phyloP scores from a whole-genome alignment of 2,888 invertebrate genomes.

The Lordiphosa fenestrarum region DNA sequence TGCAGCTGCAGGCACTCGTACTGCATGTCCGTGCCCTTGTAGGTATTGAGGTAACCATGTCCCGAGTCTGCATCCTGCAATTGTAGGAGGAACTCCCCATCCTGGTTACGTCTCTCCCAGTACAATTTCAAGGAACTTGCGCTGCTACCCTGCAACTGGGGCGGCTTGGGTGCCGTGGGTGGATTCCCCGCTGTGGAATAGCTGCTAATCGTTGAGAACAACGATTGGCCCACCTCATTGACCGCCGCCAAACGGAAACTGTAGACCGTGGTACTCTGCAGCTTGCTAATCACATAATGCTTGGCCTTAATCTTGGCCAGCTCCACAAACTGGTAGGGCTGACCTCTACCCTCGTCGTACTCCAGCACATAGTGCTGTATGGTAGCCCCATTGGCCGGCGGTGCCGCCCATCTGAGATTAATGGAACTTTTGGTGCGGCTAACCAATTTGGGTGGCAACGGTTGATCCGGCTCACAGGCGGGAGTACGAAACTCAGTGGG shows the following conservation, averaged over 20 bases:
- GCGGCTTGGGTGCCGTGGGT: conserved; percentile 89
- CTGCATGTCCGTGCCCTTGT: conserved; percentile 87
- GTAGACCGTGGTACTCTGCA: conserved; percentile 90
- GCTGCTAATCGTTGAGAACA: conserved; percentile 85
- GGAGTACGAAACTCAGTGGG: conserved; percentile 90
- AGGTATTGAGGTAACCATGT: conserved; percentile 90
- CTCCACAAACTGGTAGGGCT: conserved; percentile 85
- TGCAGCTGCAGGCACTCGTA: conserved; percentile 86
- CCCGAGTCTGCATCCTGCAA: conserved; percentile 86
- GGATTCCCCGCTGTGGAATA: conserved; percentile 90
- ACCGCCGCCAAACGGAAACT: conserved; percentile 91
- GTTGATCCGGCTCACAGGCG: conserved; percentile 90
- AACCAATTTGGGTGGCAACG: conserved; percentile 87
- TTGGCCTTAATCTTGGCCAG: conserved; percentile 87
- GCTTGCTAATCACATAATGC: conserved; percentile 87
- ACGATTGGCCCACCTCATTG: conserved; percentile 89
- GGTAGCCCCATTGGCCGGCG: conserved; percentile 90
- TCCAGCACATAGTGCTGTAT: conserved; percentile 89
- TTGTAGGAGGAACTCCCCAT: conserved; percentile 91
- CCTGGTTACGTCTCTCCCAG: conserved; percentile 88
- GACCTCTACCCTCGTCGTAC: conserved; percentile 85
- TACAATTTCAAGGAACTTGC: conserved; percentile 85
- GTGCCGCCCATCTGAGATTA: conserved; percentile 87
- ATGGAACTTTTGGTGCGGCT: conserved; percentile 87
- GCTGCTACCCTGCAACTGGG: conserved; percentile 84